Conservation (phyloP, 2,113 vertebrate genomes). For the Pan paniscus region DNA sequence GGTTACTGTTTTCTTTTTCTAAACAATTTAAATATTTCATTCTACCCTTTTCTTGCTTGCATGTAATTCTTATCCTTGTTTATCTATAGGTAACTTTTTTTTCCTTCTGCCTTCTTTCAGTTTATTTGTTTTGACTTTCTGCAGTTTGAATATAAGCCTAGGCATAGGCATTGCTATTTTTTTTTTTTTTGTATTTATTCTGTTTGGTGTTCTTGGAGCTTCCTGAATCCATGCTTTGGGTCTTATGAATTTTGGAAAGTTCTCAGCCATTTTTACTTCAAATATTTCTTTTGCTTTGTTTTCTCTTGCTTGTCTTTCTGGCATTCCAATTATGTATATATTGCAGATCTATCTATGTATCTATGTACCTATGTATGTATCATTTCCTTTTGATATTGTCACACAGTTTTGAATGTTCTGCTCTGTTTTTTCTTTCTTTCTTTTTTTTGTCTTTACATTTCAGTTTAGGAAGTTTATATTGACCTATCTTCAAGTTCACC, state of each 20-base stretch:
- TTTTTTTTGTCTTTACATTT: neutral
- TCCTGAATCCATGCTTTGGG: neutral
- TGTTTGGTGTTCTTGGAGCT: neutral
- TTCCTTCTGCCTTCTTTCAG: neutral
- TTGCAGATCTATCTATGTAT: neutral
- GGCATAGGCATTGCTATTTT: too few species aligned
- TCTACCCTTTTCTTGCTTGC: neutral
- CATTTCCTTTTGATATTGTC: neutral
- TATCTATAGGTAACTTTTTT: neutral
- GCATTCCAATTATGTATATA: neutral
- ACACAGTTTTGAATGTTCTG: neutral
- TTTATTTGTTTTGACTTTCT: neutral
- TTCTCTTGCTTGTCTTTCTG: neutral
- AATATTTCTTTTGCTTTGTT: neutral
- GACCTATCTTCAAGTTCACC: neutral
- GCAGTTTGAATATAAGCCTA: neutral
- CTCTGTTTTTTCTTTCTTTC: neutral
- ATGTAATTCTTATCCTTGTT: neutral
- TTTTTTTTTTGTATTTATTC: neutral
- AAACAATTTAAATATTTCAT: neutral
- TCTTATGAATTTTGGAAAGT: neutral
- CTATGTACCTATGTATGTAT: neutral
- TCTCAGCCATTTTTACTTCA: neutral
- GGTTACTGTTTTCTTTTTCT: neutral
- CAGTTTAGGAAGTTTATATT: neutral